phyloP scores from a whole-genome alignment of 2,888 invertebrate species.

The Tenthredo livida region DNA sequence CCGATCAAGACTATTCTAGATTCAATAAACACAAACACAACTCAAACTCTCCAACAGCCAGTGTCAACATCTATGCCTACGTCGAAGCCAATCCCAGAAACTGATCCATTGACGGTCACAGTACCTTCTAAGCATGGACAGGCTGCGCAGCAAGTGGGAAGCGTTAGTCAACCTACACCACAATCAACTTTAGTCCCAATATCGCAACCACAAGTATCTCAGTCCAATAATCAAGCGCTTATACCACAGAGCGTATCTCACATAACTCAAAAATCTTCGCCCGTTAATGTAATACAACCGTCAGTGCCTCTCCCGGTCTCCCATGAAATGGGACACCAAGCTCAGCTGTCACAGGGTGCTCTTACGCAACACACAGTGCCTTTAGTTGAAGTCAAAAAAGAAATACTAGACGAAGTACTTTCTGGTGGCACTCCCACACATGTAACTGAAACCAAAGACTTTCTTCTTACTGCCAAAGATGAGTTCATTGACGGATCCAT shows the following conservation, averaged over 20 bases:
- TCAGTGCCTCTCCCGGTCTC: conserved; percentile 74
- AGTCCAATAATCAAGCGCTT: conserved; percentile 64
- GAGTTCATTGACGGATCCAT: conserved; percentile 75
- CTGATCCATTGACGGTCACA: conserved; percentile 64
- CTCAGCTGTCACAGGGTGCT: conserved; percentile 75
- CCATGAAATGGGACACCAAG: conserved; percentile 77
- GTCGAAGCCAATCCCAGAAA: conserved; percentile 61
- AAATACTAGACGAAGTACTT: conserved; percentile 84
- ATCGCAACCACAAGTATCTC: conserved; percentile 65
- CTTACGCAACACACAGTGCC: conserved; percentile 77
- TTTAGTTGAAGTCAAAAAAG: conserved; percentile 86
- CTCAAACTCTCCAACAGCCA: conserved; percentile 57
- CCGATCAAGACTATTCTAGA: conserved; percentile 49
- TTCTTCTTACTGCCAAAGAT: conserved; percentile 77
- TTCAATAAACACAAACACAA: conserved; percentile 28
- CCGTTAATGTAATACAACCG: conserved; percentile 79
- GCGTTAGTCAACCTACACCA: conserved; percentile 61
- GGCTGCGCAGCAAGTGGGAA: conserved; percentile 51
- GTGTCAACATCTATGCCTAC: conserved; percentile 54
- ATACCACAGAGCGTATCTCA: conserved; percentile 42
- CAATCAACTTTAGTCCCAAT: conserved; percentile 62
- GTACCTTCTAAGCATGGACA: conserved; percentile 60
- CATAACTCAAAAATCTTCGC: conserved; percentile 70
- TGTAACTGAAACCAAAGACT: conserved; percentile 77
- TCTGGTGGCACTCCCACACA: conserved; percentile 71